Evolutionary conservation across 1,140 invertebrate species (phyloP).

Genomic region (Drosophila ambigua): DNA sequence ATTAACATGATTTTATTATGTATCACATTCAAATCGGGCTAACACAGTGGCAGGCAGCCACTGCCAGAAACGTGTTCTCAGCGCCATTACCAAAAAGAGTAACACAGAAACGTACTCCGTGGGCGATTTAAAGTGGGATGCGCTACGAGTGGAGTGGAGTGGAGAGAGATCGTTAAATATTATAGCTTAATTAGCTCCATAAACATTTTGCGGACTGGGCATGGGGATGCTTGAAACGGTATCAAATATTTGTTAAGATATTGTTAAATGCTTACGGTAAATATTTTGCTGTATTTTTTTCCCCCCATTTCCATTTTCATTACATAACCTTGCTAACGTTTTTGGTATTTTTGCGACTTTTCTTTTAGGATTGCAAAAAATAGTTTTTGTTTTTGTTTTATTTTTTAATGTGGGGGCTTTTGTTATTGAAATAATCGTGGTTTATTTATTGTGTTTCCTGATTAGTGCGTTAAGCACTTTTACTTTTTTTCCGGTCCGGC

Average conservation of each 20-base stretch:
- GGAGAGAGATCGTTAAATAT: slow-evolving; percentile 33
- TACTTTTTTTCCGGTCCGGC: slow-evolving; percentile 42
- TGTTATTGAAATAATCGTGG: slow-evolving; percentile 61
- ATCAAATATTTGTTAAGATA: slow-evolving; percentile 41
- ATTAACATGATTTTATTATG: slow-evolving; percentile 55
- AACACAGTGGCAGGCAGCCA: slow-evolving; percentile 29
- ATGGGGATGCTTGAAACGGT: slow-evolving; percentile 23
- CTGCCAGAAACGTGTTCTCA: slow-evolving; percentile 42
- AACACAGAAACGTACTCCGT: slow-evolving; percentile 23
- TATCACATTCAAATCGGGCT: slow-evolving; percentile 44
- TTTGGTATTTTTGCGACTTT: slow-evolving; percentile 28
- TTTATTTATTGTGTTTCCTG: slow-evolving; percentile 20
- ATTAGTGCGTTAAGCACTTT: slow-evolving; percentile 68
- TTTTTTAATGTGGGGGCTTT: slow-evolving; percentile 43
- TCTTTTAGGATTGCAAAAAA: slow-evolving; percentile 23
- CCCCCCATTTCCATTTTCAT: neutral
- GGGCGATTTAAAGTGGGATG: slow-evolving; percentile 40
- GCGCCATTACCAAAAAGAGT: slow-evolving; percentile 52
- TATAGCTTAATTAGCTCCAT: slow-evolving; percentile 52
- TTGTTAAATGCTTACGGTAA: slow-evolving; percentile 54
- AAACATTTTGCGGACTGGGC: neutral
- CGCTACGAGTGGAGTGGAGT: slow-evolving; percentile 22
- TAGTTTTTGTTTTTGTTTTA: neutral
- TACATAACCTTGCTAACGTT: slow-evolving; percentile 34
- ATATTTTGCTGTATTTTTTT: slow-evolving; percentile 37